These are phyloP conservation scores for Gastrophryne carolinensis DNA, from an alignment of 2,797 vertebrate species.

Conservation along the genomic window DNA sequence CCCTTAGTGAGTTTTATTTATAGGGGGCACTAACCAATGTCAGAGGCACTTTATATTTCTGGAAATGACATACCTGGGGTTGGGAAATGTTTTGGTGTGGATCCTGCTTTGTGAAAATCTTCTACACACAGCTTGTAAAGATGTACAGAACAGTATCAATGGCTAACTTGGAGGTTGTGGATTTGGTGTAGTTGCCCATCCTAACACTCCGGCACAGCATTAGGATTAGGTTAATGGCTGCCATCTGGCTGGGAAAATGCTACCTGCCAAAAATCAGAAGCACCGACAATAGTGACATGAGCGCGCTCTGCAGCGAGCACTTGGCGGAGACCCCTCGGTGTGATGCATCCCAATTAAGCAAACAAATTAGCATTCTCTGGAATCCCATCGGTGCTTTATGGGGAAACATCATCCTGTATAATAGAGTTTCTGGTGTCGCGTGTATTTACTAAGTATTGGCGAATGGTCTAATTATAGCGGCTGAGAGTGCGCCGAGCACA, in stretches of 20 bases:
- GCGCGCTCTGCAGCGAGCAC: conserved; percentile 39
- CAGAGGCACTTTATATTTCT: too few species aligned
- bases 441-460: conserved; percentile 51
- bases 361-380: conserved; percentile 56
- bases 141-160: too few species aligned
- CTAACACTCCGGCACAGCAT: conserved; percentile 27
- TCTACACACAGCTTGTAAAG: too few species aligned
- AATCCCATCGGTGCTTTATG: conserved; percentile 56
- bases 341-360: conserved; percentile 54
- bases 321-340: conserved; percentile 37
- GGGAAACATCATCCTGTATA: conserved; percentile 53
- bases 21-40: too few species aligned
- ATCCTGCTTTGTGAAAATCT: too few species aligned
- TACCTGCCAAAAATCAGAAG: conserved; percentile 49
- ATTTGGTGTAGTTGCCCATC: too few species aligned
- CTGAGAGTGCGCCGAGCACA: conserved; percentile 46
- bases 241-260: conserved; percentile 57
- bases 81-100: too few species aligned
- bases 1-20: too few species aligned
- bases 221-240: conserved; percentile 35
- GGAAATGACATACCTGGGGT: too few species aligned
- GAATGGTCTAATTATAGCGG: conserved; percentile 55
- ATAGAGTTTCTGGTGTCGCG: conserved; percentile 49
- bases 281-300: conserved; percentile 47
- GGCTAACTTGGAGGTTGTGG: too few species aligned